Percentiles rank a stretch among this genome's conserved stretches.
phyloP scores from a whole-genome alignment of 2,113 vertebrate species.

The Gnathonemus longibarbis region DNA sequence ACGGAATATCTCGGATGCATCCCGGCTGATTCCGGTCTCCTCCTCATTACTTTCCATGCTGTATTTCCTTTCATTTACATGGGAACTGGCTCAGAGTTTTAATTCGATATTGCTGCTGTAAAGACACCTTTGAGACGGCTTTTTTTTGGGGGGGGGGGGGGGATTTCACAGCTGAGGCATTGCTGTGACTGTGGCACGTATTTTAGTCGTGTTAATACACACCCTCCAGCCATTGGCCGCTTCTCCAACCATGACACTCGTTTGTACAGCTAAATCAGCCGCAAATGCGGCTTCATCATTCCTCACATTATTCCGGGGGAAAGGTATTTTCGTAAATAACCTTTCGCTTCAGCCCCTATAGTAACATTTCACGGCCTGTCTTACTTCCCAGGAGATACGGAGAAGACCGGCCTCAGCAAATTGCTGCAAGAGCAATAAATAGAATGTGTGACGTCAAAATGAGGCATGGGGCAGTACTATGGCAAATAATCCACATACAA shows the following conservation, averaged over 20 bases:
- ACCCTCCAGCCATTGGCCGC: not conserved
- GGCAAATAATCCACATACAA: not conserved
- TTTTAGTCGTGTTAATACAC: not conserved
- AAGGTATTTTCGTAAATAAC: conserved; percentile 8
- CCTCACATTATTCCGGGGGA: not conserved
- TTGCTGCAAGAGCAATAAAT: not conserved
- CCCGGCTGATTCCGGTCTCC: not conserved
- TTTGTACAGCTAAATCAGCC: not conserved
- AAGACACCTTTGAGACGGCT: not conserved
- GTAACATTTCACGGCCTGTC: not conserved
- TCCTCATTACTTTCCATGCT: not conserved
- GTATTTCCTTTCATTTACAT: not conserved
- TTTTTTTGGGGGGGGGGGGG: not conserved
- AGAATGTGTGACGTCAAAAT: not conserved
- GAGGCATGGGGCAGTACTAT: not conserved
- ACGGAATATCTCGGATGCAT: not conserved
- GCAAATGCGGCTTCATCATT: not conserved
- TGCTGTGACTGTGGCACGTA: not conserved
- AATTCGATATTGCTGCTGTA: not conserved
- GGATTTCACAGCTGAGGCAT: not conserved
- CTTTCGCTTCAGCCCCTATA: not conserved
- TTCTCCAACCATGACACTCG: not conserved
- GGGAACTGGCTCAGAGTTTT: not conserved
- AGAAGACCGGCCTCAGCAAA: not conserved
- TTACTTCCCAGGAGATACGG: not conserved